Percentiles rank a stretch among this genome's conserved stretches.
These are phyloP conservation scores for Liolophura sinensis DNA, from an alignment of 1,140 invertebrate genomes.

Conservation along the genomic window DNA sequence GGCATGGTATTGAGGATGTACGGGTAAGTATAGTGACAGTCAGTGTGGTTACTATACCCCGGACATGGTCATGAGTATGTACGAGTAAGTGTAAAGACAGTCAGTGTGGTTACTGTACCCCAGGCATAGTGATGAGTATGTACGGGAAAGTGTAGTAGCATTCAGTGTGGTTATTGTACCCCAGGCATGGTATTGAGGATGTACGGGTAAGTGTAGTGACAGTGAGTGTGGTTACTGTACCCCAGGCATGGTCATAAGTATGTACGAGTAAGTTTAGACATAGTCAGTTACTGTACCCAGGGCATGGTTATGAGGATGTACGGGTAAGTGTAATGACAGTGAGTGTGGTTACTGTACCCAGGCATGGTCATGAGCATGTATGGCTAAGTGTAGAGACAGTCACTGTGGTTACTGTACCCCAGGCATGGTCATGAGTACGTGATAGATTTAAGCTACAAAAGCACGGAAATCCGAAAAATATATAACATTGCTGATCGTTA, in stretches of 20 bases:
- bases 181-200: constrained; percentile 47
- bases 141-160: constrained; percentile 33
- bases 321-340: no score
- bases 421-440: constrained; percentile 49
- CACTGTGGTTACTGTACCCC: constrained; percentile 65
- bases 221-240: no score
- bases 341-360: no score
- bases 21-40: constrained; percentile 7
- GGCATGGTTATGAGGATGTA: constrained; percentile 1
- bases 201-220: constrained; percentile 35
- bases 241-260: no score
- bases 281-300: background rate
- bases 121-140: constrained; percentile 38
- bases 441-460: no score
- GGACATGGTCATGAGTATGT: constrained; percentile 26
- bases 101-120: constrained; percentile 1
- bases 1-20: no score
- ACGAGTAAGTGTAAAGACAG: background rate
- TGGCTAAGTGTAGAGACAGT: constrained; percentile 36
- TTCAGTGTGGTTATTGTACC: constrained; percentile 68
- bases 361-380: no score
- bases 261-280: no score
- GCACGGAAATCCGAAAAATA: no score
- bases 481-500: no score
- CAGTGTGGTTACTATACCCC: constrained; percentile 27